Evolutionary conservation across 2,888 invertebrate species (phyloP), one percentile per base, ranked within the genome.

Genomic region (Abrostola tripartita): DNA sequence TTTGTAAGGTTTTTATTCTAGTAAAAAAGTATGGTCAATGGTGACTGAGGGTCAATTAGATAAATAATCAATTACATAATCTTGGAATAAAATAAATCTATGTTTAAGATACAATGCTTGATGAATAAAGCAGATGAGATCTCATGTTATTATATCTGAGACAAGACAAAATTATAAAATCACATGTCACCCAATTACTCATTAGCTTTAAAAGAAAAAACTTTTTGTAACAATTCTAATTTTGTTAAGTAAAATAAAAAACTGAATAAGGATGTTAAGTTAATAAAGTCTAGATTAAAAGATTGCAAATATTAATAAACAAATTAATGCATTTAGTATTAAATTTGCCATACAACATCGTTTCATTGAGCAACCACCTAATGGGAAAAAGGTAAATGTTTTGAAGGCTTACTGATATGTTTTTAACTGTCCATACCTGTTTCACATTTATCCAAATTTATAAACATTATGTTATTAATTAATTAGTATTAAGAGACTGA

Each of bases 371-470:
- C 70, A 72, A 69, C 55, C 60, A 65, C 69, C 47, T 66, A 65
- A 65, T 6, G 35, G 52, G 63, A 52, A 68, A 14, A 55, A 52
- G 52, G 53, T 63, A 66, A 58, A 55, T 56, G 47, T 60, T 55
- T 55, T 64, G 56, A 65, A 71, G 55, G 61, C 68, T 72, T 65
- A 62, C 58, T 78, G 82, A 82, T 84, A 84, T 85, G 83, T 81
- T 76, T 61, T 59, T 38, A 71, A 70, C 74, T 77, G 65, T 68
- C 66, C 49, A 61, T 36, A 62, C 36, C 6, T n/a, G 12, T 9
- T 52, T 65, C 37, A 37, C 37, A 53, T 56, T 61, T 47, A 42
- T 11, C 49, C 24, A 65, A 68, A 49, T 52, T 24, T 58, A 68
- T 61, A 24, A 53, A 38, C 11, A 41, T 38, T 37, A 8, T n/a